These are phyloP conservation scores for Leptobrachium leishanense DNA, from an alignment of 2,113 vertebrate species.

Conservation along the genomic window DNA sequence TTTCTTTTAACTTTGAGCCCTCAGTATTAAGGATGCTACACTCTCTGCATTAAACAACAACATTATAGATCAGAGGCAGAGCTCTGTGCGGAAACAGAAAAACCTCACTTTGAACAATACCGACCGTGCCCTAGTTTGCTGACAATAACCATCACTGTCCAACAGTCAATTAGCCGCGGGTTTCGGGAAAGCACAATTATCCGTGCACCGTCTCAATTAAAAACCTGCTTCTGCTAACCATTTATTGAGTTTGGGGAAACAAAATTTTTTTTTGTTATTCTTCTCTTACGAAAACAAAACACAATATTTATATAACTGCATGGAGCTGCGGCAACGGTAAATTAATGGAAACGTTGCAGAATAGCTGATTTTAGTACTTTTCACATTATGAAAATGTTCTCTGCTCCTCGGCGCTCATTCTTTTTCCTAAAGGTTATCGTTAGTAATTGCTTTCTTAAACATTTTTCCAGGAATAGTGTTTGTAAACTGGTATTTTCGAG, in stretches of 20 bases:
- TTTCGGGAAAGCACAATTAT: not conserved
- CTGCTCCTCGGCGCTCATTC: slow-evolving; percentile 21
- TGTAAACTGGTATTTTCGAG: slow-evolving; percentile 29
- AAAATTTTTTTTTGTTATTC: not conserved
- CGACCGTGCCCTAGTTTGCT: not conserved
- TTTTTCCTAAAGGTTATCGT: slow-evolving; percentile 44
- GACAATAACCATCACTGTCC: slow-evolving; percentile 6
- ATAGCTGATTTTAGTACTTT: slow-evolving; percentile 37
- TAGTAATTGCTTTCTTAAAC: slow-evolving; percentile 37
- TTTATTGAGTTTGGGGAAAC: slow-evolving; percentile 4
- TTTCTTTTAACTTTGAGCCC: no score
- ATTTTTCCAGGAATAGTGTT: slow-evolving; percentile 21
- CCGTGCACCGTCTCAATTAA: slow-evolving; percentile 27
- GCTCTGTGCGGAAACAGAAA: not conserved
- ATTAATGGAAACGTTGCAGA: slow-evolving; percentile 33
- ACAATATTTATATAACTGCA: slow-evolving; percentile 24
- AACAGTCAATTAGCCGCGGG: not conserved
- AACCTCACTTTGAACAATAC: not conserved
- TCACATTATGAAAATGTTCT: slow-evolving; percentile 40
- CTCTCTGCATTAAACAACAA: no score
- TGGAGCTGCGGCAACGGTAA: slow-evolving; percentile 30
- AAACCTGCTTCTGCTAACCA: not conserved
- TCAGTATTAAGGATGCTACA: no score
- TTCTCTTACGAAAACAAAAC: slow-evolving; percentile 26
- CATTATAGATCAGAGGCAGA: no score